Evolutionary conservation across 2,888 invertebrate species (phyloP), one percentile per base, ranked within the genome.

Genomic region (Heteropelma amictum): DNA sequence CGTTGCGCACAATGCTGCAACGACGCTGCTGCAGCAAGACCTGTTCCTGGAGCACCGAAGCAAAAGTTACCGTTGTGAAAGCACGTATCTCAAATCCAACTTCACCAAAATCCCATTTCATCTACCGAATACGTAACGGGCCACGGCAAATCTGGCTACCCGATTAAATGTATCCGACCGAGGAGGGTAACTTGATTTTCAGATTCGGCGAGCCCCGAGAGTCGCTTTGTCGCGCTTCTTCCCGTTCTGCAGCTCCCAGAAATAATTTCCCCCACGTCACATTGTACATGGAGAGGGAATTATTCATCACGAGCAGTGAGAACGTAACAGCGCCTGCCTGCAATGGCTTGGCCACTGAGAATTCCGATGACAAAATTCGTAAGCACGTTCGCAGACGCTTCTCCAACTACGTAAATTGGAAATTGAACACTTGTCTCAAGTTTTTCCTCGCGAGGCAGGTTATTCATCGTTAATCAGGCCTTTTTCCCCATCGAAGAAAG

Each of bases 41-140:
- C n/a, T n/a, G n/a, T 85, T 84, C 81, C 77, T 79, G 77, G 74
- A 83, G 83, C 84, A 82, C 74, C 76, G 30, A 72, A 76, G 73
- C 78, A 75, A 81, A 84, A 82, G 81, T 84, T 82, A 81, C 76
- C 77, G 76, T 60, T 53, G 76, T 77, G 78, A 77, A 68, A 78
- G 78, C 74, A 71, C 76, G 70, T 72, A 33, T 10, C 63, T 42
- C 30, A 28, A 8, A 14, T 26, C 7, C 17, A 12, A 7, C 12
- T 21, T 30, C 38, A 19, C 38, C 47, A 6, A 23, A 42, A 47
- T 10, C 30, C 12, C n/a, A 26, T 28, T 5, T 23, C 54, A 26
- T 47, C 33, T 10, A 10, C 35, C 19, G 38, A 61, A 21, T 65
- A 61, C 53, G 35, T 47, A 49, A 38, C 14, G 45, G 26, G 35